Conservation (phyloP, 1,140 invertebrate species). For the Drosophila kanapiae region DNA sequence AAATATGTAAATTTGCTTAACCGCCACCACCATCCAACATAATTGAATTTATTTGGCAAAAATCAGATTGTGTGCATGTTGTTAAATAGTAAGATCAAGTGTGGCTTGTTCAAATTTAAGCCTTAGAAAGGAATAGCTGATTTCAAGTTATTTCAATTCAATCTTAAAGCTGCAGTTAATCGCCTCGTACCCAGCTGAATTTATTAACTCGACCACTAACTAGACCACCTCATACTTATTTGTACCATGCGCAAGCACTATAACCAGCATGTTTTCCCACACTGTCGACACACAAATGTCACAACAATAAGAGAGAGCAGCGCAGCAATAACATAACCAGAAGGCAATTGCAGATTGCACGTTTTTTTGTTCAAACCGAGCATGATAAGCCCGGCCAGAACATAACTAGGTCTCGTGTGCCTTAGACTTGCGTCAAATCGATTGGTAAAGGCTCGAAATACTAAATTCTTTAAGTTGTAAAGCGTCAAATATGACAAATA, state of each 20-base stretch:
- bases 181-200: no score
- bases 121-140: no score
- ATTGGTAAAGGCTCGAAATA: conserved; percentile 19
- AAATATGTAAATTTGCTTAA: no score
- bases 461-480: conserved; percentile 60
- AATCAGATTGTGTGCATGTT: no score
- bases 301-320: conserved; percentile 18
- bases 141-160: no score
- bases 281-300: conserved; percentile 24
- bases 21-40: no score
- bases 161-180: no score
- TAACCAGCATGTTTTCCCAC: conserved; percentile 9
- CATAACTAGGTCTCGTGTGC: conserved; percentile 26
- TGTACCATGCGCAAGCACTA: background rate
- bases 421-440: conserved; percentile 22
- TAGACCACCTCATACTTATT: background rate
- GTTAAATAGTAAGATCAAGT: no score
- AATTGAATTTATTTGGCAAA: no score
- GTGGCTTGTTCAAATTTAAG: no score
- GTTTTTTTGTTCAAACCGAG: conserved; percentile 57
- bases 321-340: conserved; percentile 45
- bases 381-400: conserved; percentile 65
- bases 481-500: conserved; percentile 57
- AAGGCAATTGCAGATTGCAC: conserved; percentile 64
- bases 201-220: background rate